Percentiles rank a stretch among this genome's conserved stretches.
Evolutionary conservation across 2,797 vertebrate species (phyloP).

Genomic region (Anguilla megastoma): DNA sequence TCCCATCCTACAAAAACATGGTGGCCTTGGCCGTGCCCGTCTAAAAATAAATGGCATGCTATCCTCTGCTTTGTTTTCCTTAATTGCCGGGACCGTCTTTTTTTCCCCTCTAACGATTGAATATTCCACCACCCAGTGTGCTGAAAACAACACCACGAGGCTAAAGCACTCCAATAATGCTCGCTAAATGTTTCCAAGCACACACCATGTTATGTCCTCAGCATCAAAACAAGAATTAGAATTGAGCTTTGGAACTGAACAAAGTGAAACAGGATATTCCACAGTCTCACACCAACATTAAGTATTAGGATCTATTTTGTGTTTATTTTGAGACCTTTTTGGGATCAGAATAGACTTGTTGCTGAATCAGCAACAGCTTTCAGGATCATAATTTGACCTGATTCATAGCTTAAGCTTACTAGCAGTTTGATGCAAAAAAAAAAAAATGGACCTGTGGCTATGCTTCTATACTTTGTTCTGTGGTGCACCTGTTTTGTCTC

Average conservation of each 20-base stretch:
- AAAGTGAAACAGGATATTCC: constrained; percentile 3
- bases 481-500: background rate
- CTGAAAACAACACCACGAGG: background rate
- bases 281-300: background rate
- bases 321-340: background rate
- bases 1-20: constrained; percentile 49
- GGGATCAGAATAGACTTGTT: background rate
- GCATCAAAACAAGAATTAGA: background rate
- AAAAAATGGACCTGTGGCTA: background rate
- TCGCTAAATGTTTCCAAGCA: constrained; percentile 3
- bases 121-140: constrained; percentile 29
- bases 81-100: constrained; percentile 37
- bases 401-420: background rate
- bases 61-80: constrained; percentile 31
- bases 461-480: background rate
- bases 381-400: background rate
- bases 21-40: constrained; percentile 50
- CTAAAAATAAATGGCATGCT: constrained; percentile 51
- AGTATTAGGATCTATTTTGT: background rate
- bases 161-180: background rate
- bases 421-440: background rate
- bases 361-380: background rate
- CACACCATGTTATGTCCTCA: background rate
- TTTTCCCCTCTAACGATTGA: constrained; percentile 37
- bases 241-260: constrained; percentile 6